Evolutionary conservation across 1,140 invertebrate species (phyloP).

Genomic region (Drosophila sp.): DNA sequence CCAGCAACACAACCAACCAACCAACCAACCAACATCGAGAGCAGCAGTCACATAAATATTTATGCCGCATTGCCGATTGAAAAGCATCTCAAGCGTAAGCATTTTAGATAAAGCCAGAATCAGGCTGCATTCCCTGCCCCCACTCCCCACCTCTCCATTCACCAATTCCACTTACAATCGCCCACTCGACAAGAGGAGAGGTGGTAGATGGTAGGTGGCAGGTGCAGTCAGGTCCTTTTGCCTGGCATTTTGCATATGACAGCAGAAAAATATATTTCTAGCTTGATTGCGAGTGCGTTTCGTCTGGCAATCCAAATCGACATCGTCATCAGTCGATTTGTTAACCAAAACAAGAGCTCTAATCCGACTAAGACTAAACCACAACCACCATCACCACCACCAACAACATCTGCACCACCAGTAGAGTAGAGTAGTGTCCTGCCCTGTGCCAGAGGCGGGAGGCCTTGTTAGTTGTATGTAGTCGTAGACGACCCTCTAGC

Average conservation of each 20-base stretch:
- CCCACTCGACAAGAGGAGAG: no score
- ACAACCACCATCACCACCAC: slow-evolving; percentile 59
- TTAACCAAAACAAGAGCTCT: slow-evolving; percentile 73
- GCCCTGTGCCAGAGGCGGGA: slow-evolving; percentile 17
- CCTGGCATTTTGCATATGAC: slow-evolving; percentile 72
- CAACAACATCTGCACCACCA: slow-evolving; percentile 25
- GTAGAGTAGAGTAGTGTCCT: background rate
- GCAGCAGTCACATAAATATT: slow-evolving; percentile 65
- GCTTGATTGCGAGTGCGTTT: slow-evolving; percentile 63
- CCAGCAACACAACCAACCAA: slow-evolving; percentile 20
- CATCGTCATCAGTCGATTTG: slow-evolving; percentile 63
- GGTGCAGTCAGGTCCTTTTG: slow-evolving; percentile 34
- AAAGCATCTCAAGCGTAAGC: slow-evolving; percentile 79
- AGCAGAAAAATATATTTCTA: slow-evolving; percentile 60
- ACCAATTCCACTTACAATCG: no score
- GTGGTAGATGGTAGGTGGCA: background rate
- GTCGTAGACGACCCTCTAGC: slow-evolving; percentile 45
- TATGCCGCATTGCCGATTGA: slow-evolving; percentile 72
- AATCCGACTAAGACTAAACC: slow-evolving; percentile 59
- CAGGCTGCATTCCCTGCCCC: slow-evolving; percentile 8
- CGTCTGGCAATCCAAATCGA: slow-evolving; percentile 61
- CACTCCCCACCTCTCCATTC: slow-evolving; percentile 22
- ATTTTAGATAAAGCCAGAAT: slow-evolving; percentile 77
- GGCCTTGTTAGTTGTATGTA: slow-evolving; percentile 43
- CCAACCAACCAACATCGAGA: background rate